phyloP scores from a whole-genome alignment of 2,797 vertebrate species.

The Parauchenoglanis punctatus region DNA sequence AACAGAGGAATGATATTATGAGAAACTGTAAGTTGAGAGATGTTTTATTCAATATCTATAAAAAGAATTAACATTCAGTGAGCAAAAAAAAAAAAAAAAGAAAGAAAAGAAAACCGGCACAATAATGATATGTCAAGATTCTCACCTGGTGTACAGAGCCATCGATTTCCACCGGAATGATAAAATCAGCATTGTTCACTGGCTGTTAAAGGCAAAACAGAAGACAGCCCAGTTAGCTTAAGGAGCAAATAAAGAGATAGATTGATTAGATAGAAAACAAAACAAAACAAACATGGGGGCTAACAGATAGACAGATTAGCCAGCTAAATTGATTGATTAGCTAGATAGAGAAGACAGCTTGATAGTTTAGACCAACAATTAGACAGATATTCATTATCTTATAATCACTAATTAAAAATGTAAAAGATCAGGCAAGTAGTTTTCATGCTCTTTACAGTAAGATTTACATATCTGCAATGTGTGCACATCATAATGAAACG shows the following conservation, averaged over 20 bases:
- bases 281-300: not conserved
- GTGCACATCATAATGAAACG: not conserved
- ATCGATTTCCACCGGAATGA: slow-evolving; percentile 98
- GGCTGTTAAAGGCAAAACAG: slow-evolving; percentile 77
- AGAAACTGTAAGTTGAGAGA: not conserved
- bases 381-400: not conserved
- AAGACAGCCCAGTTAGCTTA: slow-evolving; percentile 30
- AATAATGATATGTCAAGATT: not conserved
- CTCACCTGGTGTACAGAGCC: slow-evolving; percentile 93
- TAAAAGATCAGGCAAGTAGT: no score
- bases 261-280: not conserved
- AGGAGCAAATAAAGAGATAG: not conserved
- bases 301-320: not conserved
- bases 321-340: not conserved
- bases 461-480: not conserved
- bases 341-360: no score
- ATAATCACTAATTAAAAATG: not conserved
- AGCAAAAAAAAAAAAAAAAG: not conserved
- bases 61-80: not conserved
- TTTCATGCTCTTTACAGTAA: not conserved
- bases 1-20: not conserved
- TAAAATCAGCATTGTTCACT: slow-evolving; percentile 97
- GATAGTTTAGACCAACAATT: not conserved
- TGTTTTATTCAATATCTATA: not conserved
- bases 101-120: not conserved